These are phyloP conservation scores for Falco columbarius DNA, from an alignment of 2,797 vertebrate species.

Conservation along the genomic window DNA sequence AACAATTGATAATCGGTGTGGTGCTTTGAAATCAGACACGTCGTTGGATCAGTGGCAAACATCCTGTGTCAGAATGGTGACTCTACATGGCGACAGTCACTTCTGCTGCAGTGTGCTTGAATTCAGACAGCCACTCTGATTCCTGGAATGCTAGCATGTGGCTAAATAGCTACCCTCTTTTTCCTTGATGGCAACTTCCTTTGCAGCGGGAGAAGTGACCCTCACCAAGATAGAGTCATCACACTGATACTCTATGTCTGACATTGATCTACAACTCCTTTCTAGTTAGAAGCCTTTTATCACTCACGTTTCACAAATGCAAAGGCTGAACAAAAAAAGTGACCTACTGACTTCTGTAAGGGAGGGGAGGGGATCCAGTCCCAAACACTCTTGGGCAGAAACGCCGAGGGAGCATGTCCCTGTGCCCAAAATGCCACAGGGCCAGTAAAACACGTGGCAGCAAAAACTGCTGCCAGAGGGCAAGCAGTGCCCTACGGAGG, in stretches of 20 bases:
- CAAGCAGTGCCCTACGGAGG: background rate
- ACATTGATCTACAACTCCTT: background rate
- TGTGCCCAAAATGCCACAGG: background rate
- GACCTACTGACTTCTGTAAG: background rate
- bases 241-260: background rate
- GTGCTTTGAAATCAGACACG: background rate
- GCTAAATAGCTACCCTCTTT: background rate
- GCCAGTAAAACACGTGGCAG: background rate
- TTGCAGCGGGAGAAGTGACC: background rate
- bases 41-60: background rate
- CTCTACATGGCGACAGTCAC: background rate
- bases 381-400: background rate
- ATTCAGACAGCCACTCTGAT: background rate
- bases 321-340: background rate
- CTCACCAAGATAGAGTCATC: background rate
- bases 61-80: background rate
- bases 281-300: background rate
- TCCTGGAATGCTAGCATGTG: background rate
- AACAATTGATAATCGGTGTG: background rate
- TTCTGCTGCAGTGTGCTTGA: background rate
- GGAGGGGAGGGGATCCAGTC: background rate
- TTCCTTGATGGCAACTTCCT: background rate
- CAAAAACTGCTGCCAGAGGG: background rate
- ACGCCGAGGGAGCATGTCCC: background rate
- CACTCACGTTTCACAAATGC: background rate